Base-by-base conservation (phyloP, 2,888 invertebrate species). In the Halocaridina rubra region DNA sequence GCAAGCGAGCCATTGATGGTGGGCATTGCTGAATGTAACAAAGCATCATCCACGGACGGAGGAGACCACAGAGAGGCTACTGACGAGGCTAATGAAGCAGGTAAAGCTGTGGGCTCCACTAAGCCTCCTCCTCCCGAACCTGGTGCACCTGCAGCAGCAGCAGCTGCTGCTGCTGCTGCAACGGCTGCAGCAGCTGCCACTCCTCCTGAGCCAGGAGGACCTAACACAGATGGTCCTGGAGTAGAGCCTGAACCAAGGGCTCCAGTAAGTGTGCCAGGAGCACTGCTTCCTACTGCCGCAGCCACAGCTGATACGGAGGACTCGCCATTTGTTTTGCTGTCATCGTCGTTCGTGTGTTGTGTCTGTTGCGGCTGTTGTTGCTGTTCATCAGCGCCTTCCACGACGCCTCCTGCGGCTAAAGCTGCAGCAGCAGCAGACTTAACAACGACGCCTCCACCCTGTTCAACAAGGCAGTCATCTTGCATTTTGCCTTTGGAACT, bases 21-120 rank as follows among this genome's bases (percentile, higher is more conserved):
- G 53, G 87, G 82, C 82, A 87, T 87, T 30, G 76, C 82, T 13
- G 87, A 80, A 29, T 85, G 79, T 39, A 87, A 72, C 22, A 85
- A 84, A 32, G 85, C 39, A 46, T 87, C 85, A 57, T 87, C 85
- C 30, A 81, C 86, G 64, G 81, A 81, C 79, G 86, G 79, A 64
- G 84, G 85, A 8, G 86, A 79, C 87, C 85, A 87, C 24, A 87
- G 84, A 19, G 87, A 87, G 61, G 87, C 87, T 69, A 87, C 87
- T 39, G 85, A 81, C 30, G 85, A 79, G 39, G 87, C 77, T 29
- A 85, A 29, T 3, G 81, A 86, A 33, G 81, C 78, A 46, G 86
- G 81, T 30, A 81, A 72, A 4, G 59, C 74, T 33, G 75, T 22
- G 24, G 74, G 72, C 78, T 79, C 77, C 64, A 86, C 86, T 33